Conservation (phyloP, 2,113 vertebrate species). For the Pollimyrus isidori region DNA sequence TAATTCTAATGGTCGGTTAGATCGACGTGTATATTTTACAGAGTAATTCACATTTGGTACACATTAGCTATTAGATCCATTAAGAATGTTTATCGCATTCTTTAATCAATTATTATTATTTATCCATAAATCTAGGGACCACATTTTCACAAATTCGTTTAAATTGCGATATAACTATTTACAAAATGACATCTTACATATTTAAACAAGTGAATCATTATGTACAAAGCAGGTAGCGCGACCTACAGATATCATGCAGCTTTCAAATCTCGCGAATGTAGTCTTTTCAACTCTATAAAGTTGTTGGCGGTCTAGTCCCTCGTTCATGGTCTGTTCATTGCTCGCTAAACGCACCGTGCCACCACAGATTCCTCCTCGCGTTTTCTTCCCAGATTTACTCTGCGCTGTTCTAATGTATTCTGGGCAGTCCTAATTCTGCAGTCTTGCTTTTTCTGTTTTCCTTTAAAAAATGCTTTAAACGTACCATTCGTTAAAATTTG, state of each 20-base stretch:
- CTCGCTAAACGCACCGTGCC: slow-evolving; percentile 62
- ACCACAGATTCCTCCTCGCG: slow-evolving; percentile 58
- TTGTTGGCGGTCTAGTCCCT: slow-evolving; percentile 66
- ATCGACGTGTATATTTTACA: slow-evolving; percentile 99
- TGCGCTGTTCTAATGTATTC: slow-evolving; percentile 68
- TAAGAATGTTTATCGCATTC: slow-evolving; percentile 91
- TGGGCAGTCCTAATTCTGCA: slow-evolving; percentile 73
- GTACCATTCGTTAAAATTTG: slow-evolving; percentile 99
- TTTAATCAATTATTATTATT: slow-evolving; percentile 58
- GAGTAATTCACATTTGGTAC: slow-evolving; percentile 99
- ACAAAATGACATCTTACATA: slow-evolving; percentile 98
- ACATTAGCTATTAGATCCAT: slow-evolving; percentile 99
- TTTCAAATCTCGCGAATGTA: slow-evolving; percentile 64
- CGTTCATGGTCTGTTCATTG: slow-evolving; percentile 63
- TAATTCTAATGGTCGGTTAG: slow-evolving; percentile 99
- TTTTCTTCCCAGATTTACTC: slow-evolving; percentile 66
- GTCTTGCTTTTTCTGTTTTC: slow-evolving; percentile 42
- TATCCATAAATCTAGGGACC: slow-evolving; percentile 88
- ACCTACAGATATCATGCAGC: slow-evolving; percentile 74
- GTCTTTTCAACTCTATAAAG: slow-evolving; percentile 59
- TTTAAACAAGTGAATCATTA: slow-evolving; percentile 86
- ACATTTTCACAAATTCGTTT: slow-evolving; percentile 84
- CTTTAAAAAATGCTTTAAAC: slow-evolving; percentile 83
- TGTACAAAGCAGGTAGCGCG: slow-evolving; percentile 81
- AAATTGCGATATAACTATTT: slow-evolving; percentile 91